Conservation (phyloP, 2,113 vertebrate species). For the Brachyhypopomus occidentalis region DNA sequence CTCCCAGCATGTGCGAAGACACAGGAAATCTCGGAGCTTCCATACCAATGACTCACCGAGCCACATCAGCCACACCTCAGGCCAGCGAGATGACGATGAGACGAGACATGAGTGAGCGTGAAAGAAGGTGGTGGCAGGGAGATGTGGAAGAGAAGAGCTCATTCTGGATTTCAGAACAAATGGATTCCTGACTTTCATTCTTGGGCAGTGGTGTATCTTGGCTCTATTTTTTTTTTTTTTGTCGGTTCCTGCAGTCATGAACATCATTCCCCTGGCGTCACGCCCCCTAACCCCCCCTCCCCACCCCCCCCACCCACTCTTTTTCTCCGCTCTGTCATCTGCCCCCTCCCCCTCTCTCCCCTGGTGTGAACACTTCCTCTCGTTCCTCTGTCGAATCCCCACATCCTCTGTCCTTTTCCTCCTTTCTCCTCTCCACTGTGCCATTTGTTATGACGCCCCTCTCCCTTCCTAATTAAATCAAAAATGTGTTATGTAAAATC, state of each 20-base stretch:
- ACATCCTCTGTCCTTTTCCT: neutral
- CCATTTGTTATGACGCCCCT: neutral
- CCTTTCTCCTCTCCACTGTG: neutral
- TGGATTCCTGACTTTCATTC: conserved; percentile 22
- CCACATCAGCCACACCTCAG: conserved; percentile 48
- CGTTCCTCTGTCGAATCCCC: neutral
- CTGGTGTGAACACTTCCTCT: conserved; percentile 19
- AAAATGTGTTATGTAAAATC: neutral
- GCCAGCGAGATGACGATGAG: conserved; percentile 14
- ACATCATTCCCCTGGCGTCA: neutral
- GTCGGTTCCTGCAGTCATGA: conserved; percentile 12
- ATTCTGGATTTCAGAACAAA: neutral
- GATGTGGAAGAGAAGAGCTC: conserved; percentile 19
- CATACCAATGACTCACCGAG: conserved; percentile 65
- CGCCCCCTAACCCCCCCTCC: neutral
- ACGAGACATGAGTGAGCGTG: conserved; percentile 25
- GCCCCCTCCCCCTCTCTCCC: neutral
- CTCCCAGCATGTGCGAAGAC: conserved; percentile 50
- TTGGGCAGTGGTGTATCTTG: conserved; percentile 12
- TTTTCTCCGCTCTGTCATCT: conserved; percentile 4
- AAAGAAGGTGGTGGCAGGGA: neutral
- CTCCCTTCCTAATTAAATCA: neutral
- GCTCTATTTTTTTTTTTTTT: conserved; percentile 13
- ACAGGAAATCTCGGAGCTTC: conserved; percentile 63
- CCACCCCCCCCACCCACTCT: neutral